These are phyloP conservation scores for Synergus laeviventris DNA, from an alignment of 2,888 invertebrate species.

Conservation along the genomic window DNA sequence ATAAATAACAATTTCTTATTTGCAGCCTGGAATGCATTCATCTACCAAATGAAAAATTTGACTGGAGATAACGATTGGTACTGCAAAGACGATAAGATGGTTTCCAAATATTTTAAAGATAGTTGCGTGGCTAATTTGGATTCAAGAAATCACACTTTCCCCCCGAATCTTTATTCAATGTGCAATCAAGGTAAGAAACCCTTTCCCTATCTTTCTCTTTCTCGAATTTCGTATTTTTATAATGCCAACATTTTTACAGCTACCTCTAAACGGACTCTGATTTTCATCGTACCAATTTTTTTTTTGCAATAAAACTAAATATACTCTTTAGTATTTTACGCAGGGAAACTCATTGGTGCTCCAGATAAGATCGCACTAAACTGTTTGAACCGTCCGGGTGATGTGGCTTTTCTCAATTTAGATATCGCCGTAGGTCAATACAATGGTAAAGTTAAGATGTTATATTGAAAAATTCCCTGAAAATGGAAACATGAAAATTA, in stretches of 20 bases:
- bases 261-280: not conserved
- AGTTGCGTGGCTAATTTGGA: constrained; percentile 51
- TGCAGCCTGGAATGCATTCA: constrained; percentile 70
- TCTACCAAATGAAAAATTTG: constrained; percentile 61
- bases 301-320: constrained; percentile 9
- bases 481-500: constrained; percentile 18
- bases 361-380: constrained; percentile 61
- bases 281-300: not conserved
- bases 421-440: constrained; percentile 79
- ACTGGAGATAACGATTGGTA: constrained; percentile 48
- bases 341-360: constrained; percentile 41
- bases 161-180: constrained; percentile 48
- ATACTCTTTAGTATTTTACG: constrained; percentile 23
- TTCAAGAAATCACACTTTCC: constrained; percentile 41
- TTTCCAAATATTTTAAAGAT: constrained; percentile 61
- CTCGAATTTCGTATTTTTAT: not conserved
- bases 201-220: not conserved
- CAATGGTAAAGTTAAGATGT: constrained; percentile 76
- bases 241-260: not conserved
- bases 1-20: not conserved
- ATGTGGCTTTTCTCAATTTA: constrained; percentile 87
- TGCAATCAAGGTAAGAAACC: constrained; percentile 41
- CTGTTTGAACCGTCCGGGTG: constrained; percentile 83
- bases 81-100: constrained; percentile 71
- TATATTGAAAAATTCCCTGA: constrained; percentile 29